phyloP scores from a whole-genome alignment of 2,888 invertebrate genomes.

The Platerodrilus igneus region DNA sequence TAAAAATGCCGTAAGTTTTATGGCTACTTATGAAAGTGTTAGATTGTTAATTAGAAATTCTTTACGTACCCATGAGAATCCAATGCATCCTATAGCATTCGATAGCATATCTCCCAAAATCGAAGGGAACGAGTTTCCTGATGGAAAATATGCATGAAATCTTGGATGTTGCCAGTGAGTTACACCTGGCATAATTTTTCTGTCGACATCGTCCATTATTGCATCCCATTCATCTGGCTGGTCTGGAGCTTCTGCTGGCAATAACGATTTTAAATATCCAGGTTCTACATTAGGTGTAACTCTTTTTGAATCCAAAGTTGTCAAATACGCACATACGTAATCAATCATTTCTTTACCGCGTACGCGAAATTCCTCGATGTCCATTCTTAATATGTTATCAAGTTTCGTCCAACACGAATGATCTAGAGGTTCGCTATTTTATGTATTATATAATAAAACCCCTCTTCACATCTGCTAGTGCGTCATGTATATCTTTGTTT shows the following conservation, averaged over 20 bases:
- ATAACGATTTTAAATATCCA: constrained; percentile 67
- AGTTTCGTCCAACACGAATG: too few relatives aligned
- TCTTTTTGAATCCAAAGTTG: constrained; percentile 69
- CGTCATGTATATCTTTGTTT: too few relatives aligned
- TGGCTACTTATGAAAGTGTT: too few relatives aligned
- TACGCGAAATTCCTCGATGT: constrained; percentile 79
- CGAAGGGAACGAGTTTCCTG: constrained; percentile 95
- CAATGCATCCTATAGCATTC: constrained; percentile 94
- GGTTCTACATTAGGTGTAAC: constrained; percentile 90
- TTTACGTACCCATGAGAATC: constrained; percentile 91
- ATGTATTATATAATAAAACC: too few relatives aligned
- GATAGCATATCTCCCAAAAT: constrained; percentile 97
- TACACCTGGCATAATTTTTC: constrained; percentile 90
- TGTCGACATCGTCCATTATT: constrained; percentile 86
- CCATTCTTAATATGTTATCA: constrained; percentile 57
- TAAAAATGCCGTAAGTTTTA: too few relatives aligned
- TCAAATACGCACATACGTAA: constrained; percentile 88
- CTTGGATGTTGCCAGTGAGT: constrained; percentile 99
- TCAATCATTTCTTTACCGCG: constrained; percentile 94
- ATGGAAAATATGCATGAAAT: constrained; percentile 98
- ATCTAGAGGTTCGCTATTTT: too few relatives aligned
- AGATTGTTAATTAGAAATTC: neutral
- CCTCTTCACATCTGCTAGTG: too few relatives aligned
- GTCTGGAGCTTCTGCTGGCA: constrained; percentile 77
- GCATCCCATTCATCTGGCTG: constrained; percentile 81